These are phyloP conservation scores for Drosophila willistoni DNA, from an alignment of 1,140 invertebrate genomes.

Conservation along the genomic window DNA sequence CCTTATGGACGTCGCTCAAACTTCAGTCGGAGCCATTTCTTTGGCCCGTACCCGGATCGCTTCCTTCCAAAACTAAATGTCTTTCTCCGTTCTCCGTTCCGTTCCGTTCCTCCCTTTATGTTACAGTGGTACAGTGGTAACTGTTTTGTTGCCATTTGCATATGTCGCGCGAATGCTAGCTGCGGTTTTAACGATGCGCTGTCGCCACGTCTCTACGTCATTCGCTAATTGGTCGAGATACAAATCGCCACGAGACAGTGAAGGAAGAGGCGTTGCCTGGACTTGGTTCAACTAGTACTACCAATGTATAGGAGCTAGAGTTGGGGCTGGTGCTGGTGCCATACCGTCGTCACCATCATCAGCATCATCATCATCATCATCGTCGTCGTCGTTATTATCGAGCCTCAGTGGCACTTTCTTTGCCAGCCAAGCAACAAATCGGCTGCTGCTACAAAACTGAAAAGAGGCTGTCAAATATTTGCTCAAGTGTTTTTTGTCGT, in stretches of 20 bases:
- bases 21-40: conserved; percentile 56
- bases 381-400: conserved; percentile 17
- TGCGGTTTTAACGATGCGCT: conserved; percentile 67
- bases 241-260: conserved; percentile 63
- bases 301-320: neutral
- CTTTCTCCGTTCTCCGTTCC: neutral
- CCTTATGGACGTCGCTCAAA: conserved; percentile 46
- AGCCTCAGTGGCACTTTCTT: conserved; percentile 62
- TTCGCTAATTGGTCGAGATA: conserved; percentile 77
- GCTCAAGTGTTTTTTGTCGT: conserved; percentile 50
- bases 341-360: conserved; percentile 38
- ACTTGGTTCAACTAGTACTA: conserved; percentile 23
- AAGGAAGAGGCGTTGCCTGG: conserved; percentile 58
- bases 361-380: neutral
- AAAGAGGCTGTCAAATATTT: conserved; percentile 65
- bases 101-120: conserved; percentile 9
- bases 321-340: conserved; percentile 17
- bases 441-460: conserved; percentile 26
- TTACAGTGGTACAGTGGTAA: conserved; percentile 37
- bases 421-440: conserved; percentile 42
- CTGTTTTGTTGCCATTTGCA: conserved; percentile 62
- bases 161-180: conserved; percentile 61
- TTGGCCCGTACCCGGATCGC: conserved; percentile 28
- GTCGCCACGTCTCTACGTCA: conserved; percentile 72
- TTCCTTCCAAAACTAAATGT: neutral